Evolutionary conservation across 2,797 vertebrate species (phyloP), one percentile per base, ranked within the genome.

Genomic region (Mionectes olivaceus): DNA sequence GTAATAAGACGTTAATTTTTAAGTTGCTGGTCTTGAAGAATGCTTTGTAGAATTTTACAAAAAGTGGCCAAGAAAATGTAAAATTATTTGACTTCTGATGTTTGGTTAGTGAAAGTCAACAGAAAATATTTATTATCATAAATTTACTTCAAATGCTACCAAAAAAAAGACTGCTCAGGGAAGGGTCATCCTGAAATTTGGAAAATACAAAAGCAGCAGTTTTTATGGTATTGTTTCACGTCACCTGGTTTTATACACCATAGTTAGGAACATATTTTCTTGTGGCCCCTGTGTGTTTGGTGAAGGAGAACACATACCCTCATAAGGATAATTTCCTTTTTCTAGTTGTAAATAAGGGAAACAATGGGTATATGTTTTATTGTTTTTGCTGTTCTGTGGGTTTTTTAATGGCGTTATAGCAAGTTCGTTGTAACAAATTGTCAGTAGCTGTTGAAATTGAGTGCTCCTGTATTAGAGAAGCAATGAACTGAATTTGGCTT

Each of bases 1-100:
- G 15, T 55, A 47, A 28, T 59, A 78, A 80, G 80, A 19, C 61
- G 59, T 63, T 30, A 64, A 2, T 46, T 93, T 33, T 49, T 85
- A 80, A 75, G 52, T 41, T 80, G 13, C 35, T 46, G 19, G 46
- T 28, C 28, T 43, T 47, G 37, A 82, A 87, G 63, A 83, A 13
- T 52, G 19, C 55, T 18, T 88, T 39, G 15, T 87, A 67, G 33
- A 71, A 57, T 85, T 94, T 61, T 86, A 73, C 57, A 70, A 50
- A 79, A 73, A 65, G 49, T 77, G 80, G 4, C 19, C 35, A 83
- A 83, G 25, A 67, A 95, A 92, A 73, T 39, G 27, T 25, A 78
- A 74, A 65, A 28, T 76, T 69, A 25, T 76, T 71, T 92, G 19
- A 69, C 3, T 92, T 37, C 55, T 67, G 60, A 39, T 24, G 35